These are phyloP conservation scores for Plestiodon gilberti DNA, from an alignment of 2,113 vertebrate genomes.

Conservation along the genomic window DNA sequence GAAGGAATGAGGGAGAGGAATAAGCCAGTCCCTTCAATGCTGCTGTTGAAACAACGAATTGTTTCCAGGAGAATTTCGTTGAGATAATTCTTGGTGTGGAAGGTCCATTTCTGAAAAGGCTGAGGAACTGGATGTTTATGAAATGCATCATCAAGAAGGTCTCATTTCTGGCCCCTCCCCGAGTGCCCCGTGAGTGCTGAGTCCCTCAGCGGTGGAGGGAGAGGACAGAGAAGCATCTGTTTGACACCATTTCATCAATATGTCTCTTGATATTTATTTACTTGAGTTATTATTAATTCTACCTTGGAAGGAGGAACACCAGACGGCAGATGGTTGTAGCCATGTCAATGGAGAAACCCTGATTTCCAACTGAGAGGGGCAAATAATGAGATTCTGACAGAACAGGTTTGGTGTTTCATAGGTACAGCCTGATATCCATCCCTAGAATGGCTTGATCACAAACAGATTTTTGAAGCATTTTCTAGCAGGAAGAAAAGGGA, in stretches of 20 bases:
- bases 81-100: neutral
- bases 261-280: no score
- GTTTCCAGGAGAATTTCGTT: neutral
- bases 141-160: neutral
- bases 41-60: neutral
- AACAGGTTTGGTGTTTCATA: neutral
- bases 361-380: neutral
- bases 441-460: neutral
- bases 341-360: no score
- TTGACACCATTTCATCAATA: no score
- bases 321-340: no score
- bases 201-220: no score
- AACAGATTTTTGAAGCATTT: neutral
- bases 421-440: rapidly evolving
- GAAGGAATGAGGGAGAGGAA: neutral
- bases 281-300: no score
- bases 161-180: neutral
- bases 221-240: no score
- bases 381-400: neutral
- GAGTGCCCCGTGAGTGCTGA: no score
- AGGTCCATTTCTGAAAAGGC: neutral
- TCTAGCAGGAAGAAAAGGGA: rapidly evolving
- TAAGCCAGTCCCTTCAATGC: neutral
- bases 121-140: neutral
- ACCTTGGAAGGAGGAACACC: no score